Conservation (phyloP, 2,113 vertebrate genomes). For the Chiloscyllium plagiosum region DNA sequence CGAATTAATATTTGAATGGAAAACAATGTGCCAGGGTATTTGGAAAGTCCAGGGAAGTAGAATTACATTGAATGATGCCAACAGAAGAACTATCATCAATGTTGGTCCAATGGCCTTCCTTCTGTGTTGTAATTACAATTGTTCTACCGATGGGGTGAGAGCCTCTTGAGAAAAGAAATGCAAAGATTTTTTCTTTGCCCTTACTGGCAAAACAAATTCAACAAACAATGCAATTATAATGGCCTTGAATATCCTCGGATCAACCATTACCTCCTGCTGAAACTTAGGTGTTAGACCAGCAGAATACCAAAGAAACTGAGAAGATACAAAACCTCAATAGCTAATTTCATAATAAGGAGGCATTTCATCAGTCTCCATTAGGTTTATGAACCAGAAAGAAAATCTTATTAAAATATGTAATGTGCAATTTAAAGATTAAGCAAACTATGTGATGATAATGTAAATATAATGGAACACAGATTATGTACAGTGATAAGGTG, state of each 20-base stretch:
- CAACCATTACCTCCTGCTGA: not conserved
- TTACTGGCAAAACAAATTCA: not conserved
- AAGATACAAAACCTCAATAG: not conserved
- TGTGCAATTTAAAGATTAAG: not conserved
- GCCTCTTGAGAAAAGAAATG: not conserved
- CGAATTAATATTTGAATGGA: not conserved
- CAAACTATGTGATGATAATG: not conserved
- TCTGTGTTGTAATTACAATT: not conserved
- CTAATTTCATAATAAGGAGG: not conserved
- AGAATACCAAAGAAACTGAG: not conserved
- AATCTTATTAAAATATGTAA: not conserved
- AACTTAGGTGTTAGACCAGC: not conserved
- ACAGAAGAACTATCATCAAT: not conserved
- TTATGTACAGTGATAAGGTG: not conserved
- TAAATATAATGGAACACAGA: not conserved
- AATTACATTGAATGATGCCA: not conserved
- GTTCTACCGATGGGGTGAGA: not conserved
- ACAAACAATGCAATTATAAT: not conserved
- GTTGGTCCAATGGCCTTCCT: not conserved
- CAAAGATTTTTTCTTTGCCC: not conserved
- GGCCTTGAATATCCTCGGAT: not conserved
- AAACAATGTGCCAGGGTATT: not conserved
- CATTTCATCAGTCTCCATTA: not conserved
- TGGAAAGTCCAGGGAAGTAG: not conserved
- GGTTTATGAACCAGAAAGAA: not conserved